Evolutionary conservation across 2,888 invertebrate species (phyloP), one percentile per base, ranked within the genome.

Genomic region (Cremastinae sp.): DNA sequence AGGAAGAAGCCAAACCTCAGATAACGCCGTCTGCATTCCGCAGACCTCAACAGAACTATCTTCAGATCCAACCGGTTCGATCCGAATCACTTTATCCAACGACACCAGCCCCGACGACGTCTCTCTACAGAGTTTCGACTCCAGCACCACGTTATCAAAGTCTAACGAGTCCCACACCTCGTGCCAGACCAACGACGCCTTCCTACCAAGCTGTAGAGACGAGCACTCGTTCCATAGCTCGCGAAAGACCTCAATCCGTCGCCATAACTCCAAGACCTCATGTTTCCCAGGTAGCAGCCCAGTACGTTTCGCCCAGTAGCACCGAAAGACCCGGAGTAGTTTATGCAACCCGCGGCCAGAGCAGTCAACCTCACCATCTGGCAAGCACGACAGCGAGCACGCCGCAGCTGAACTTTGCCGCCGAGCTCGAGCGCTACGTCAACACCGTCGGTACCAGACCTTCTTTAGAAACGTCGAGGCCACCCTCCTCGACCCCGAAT

Each of bases 341-440:
- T 55, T 88, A 85, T 72, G 91, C 87, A 82, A 91, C 43, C 87
- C 91, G 10, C 84, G 20, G 61, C 3, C 72, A 51, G 39, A 64
- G 47, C 14, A 55, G 18, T 28, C 28, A 28, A 79, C 81, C 56
- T 65, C 85, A 49, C 72, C 83, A 62, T 78, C 79, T 75, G n/a
- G 70, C 77, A 68, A 77, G 77, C 78, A 81, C 80, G 88, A 90
- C 82, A 53, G 72, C 84, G 72, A 78, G 62, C 76, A 66, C 82
- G 22, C 58, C 82, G 81, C 80, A 73, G 83, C 77, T 89, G 39
- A 94, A 95, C 88, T 95, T 95, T 79, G 95, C 94, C 73, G 93
- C 94, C 41, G 95, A 95, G 89, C 94, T 95, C 83, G 94, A 94
- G 76, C 75, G 91, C 90, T 79, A 91, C 92, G 79, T 92, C 91